Evolutionary conservation across 2,888 invertebrate species (phyloP).

Genomic region (Timema podura): DNA sequence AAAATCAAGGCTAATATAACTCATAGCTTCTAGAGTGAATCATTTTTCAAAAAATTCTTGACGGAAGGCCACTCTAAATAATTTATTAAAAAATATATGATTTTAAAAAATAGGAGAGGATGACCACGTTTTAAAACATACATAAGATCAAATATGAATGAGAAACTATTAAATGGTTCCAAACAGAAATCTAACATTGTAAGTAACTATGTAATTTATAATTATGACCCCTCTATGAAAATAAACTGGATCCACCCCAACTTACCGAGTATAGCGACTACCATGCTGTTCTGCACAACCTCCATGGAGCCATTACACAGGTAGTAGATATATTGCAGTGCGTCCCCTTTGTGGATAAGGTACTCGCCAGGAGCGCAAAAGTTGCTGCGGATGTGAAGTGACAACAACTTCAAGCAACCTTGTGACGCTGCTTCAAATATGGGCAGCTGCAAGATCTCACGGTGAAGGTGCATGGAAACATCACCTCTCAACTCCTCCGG

Average conservation of each 20-base stretch:
- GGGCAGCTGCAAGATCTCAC: slow-evolving; percentile 88
- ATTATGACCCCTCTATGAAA: too few species aligned
- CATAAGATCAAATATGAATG: too few species aligned
- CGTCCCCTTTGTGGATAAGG: slow-evolving; percentile 90
- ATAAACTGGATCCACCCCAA: slow-evolving; percentile 27
- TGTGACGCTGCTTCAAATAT: slow-evolving; percentile 94
- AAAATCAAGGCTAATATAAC: background rate
- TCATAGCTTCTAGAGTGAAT: background rate
- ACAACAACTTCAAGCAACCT: slow-evolving; percentile 88
- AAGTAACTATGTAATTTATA: too few species aligned
- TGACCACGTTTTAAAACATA: too few species aligned
- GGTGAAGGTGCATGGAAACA: slow-evolving; percentile 91
- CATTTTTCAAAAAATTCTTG: too few species aligned
- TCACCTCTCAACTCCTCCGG: slow-evolving; percentile 94
- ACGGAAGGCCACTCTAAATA: too few species aligned
- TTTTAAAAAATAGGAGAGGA: too few species aligned
- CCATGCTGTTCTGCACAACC: slow-evolving; percentile 93
- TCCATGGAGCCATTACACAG: slow-evolving; percentile 97
- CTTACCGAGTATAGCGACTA: slow-evolving; percentile 93
- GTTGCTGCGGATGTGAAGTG: slow-evolving; percentile 87
- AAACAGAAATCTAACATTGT: background rate
- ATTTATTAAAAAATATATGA: too few species aligned
- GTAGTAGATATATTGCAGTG: slow-evolving; percentile 89
- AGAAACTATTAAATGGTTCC: too few species aligned
- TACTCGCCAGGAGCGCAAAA: slow-evolving; percentile 96